Evolutionary conservation across 2,888 invertebrate genomes (phyloP).

Genomic region (Drosophila kambysellisi): DNA sequence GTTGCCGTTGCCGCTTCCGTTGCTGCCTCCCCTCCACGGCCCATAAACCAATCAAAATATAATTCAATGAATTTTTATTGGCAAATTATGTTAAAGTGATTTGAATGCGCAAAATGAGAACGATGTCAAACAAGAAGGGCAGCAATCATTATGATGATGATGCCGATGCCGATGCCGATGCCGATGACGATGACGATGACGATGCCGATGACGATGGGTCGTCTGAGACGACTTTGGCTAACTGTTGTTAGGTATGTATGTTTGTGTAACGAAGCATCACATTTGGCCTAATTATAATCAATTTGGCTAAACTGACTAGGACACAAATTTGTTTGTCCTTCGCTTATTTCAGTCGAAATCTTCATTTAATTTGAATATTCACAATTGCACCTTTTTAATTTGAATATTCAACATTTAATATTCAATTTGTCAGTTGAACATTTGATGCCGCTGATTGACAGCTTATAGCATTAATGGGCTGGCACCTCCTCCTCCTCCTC

Average conservation of each 20-base stretch:
- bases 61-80: conserved; percentile 79
- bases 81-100: conserved; percentile 77
- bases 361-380: too few species aligned
- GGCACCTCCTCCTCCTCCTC: too few species aligned
- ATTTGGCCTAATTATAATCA: conserved; percentile 4
- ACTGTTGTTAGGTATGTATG: neutral
- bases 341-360: neutral
- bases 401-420: neutral
- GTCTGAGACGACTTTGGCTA: neutral
- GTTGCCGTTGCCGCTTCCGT: neutral
- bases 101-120: conserved; percentile 62
- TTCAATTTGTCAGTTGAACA: neutral
- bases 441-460: conserved; percentile 16
- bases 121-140: conserved; percentile 24
- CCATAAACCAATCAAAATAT: conserved; percentile 76
- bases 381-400: too few species aligned
- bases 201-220: neutral
- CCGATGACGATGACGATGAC: conserved; percentile 11
- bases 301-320: neutral
- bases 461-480: neutral
- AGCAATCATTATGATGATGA: conserved; percentile 36
- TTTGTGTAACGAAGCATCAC: conserved; percentile 1
- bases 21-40: conserved; percentile 9
- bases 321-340: too few species aligned
- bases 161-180: too few species aligned